phyloP scores from a whole-genome alignment of 1,140 invertebrate species.

The Drosophila rufa region DNA sequence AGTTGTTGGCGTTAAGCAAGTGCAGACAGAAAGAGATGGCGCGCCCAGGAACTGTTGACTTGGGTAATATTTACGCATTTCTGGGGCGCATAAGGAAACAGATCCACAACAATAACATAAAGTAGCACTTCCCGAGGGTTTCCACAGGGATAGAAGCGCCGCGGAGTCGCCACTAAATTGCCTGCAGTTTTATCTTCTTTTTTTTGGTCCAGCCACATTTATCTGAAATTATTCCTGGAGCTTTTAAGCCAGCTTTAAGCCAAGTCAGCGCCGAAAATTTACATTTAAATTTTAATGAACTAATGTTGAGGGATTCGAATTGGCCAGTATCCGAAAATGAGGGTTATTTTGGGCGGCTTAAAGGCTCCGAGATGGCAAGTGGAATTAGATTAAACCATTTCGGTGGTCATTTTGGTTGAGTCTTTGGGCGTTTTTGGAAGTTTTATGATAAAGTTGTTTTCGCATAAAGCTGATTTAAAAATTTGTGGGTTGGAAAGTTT shows the following conservation, averaged over 20 bases:
- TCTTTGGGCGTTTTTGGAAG: background rate
- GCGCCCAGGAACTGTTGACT: constrained; percentile 31
- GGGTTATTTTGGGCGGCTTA: constrained; percentile 18
- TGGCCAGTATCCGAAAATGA: constrained; percentile 23
- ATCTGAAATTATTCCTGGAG: constrained; percentile 49
- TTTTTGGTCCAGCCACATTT: constrained; percentile 30
- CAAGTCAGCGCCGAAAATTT: constrained; percentile 41
- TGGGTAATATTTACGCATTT: constrained; percentile 57
- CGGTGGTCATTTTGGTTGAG: constrained; percentile 3
- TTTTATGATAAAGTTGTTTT: background rate
- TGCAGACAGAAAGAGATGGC: constrained; percentile 19
- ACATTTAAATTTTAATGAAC: constrained; percentile 64
- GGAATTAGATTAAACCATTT: constrained; percentile 32
- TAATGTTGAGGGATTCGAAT: constrained; percentile 48
- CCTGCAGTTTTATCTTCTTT: constrained; percentile 24
- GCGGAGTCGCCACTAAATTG: constrained; percentile 38
- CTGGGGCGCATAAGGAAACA: constrained; percentile 47
- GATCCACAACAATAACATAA: constrained; percentile 60
- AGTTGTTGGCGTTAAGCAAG: constrained; percentile 64
- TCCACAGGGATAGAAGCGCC: background rate
- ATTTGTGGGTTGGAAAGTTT: too few species aligned
- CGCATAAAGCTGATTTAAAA: background rate
- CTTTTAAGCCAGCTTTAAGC: constrained; percentile 44
- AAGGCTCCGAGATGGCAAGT: constrained; percentile 21
- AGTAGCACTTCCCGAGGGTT: constrained; percentile 17